Evolutionary conservation across 2,797 vertebrate species (phyloP).

Genomic region (Pangasius krempfi): DNA sequence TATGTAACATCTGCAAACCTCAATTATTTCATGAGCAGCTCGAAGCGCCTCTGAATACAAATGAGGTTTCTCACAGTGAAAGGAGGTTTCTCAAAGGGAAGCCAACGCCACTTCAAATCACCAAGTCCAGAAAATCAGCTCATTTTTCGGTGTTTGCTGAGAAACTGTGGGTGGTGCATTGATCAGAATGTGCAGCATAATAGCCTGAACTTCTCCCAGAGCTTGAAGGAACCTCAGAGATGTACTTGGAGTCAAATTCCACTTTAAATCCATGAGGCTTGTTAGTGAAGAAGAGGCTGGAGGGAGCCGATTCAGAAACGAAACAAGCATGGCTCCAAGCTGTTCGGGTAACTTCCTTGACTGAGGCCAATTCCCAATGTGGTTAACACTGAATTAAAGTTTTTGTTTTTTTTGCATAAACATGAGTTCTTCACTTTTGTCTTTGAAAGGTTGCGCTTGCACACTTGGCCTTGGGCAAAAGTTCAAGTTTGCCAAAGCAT

Average conservation of each 20-base stretch:
- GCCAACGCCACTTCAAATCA: conserved; percentile 40
- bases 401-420: not conserved
- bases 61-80: conserved; percentile 41
- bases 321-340: conserved; percentile 18
- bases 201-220: conserved; percentile 18
- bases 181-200: conserved; percentile 34
- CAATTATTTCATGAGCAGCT: conserved; percentile 58
- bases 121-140: conserved; percentile 30
- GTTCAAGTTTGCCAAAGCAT: not conserved
- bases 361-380: not conserved
- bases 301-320: conserved; percentile 23
- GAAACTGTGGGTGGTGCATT: conserved; percentile 40
- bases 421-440: not conserved
- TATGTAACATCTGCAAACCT: conserved; percentile 62
- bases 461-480: conserved; percentile 18
- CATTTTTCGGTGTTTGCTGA: conserved; percentile 18
- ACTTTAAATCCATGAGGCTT: conserved; percentile 32
- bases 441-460: not conserved
- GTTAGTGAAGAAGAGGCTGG: conserved; percentile 1
- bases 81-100: conserved; percentile 47
- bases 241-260: not conserved
- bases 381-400: not conserved
- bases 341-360: not conserved
- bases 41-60: conserved; percentile 55
- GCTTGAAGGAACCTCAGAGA: conserved; percentile 17